Evolutionary conservation across 2,113 vertebrate species (phyloP), one percentile per base, ranked within the genome.

Genomic region (Pandion haliaetus): DNA sequence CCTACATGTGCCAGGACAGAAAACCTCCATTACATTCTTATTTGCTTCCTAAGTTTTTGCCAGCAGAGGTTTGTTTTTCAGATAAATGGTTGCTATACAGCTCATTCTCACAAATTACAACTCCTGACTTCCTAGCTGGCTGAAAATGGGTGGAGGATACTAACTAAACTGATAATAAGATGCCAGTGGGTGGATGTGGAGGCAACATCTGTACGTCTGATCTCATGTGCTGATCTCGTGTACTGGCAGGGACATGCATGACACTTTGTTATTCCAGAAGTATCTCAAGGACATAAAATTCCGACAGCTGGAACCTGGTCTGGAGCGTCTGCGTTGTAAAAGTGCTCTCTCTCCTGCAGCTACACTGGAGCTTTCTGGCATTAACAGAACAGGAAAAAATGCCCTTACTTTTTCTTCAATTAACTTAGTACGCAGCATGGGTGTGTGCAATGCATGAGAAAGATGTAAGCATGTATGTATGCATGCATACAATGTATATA

Each of bases 141-240:
- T 40, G 82, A 44, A 83, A 83, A 91, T 80, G 96, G 96, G 96
- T 95, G 97, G 97, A 97, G 96, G 84, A 94, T 83, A 63, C 87
- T 55, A 88, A 71, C 84, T 38, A 42, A 91, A 93, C 82, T 97
- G 97, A 97, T 97, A 97, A 76, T 96, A 86, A 95, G 95, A 96
- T 97, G 96, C 95, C 97, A 97, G 89, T 96, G 97, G 97, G 97
- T 83, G 97, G 97, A 97, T 92, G 89, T 73, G 89, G 63, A 97
- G 93, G 96, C 97, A 95, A 96, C 97, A 97, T 97, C 96, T 97
- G 97, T 74, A 94, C 4, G 50, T 93, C 97, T 97, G 97, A 97
- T 97, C 96, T 97, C 97, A 97, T 97, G 95, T 97, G 96, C 94
- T 97, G 97, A 97, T 96, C 95, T 97, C 57, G 95, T 97, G 95